These are phyloP conservation scores for Notoglanidium macrostoma DNA, from an alignment of 2,797 vertebrate genomes.

Conservation along the genomic window DNA sequence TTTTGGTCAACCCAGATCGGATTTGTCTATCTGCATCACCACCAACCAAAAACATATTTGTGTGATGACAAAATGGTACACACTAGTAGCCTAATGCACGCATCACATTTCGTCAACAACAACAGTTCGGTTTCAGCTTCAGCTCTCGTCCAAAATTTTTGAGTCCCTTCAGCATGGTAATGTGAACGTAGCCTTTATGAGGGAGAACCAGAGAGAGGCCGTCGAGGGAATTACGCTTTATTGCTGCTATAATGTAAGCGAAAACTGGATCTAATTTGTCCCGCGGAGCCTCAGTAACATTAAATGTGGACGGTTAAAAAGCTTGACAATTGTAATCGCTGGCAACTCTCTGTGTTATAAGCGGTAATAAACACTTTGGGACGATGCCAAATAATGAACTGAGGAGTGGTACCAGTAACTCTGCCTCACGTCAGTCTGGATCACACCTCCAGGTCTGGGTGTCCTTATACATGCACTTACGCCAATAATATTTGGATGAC, in stretches of 20 bases:
- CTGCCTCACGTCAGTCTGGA: background rate
- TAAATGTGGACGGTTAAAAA: background rate
- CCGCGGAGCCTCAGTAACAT: background rate
- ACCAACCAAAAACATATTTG: too few species aligned
- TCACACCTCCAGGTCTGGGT: background rate
- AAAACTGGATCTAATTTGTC: background rate
- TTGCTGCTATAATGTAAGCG: background rate
- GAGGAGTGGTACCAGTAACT: background rate
- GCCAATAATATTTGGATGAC: slow-evolving; percentile 96
- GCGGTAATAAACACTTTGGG: background rate
- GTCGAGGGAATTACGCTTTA: background rate
- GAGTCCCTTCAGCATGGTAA: too few species aligned
- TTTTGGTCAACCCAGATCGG: too few species aligned
- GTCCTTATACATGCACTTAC: slow-evolving; percentile 74
- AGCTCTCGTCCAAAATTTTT: too few species aligned
- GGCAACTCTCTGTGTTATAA: background rate
- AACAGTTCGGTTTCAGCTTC: too few species aligned
- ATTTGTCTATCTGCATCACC: too few species aligned
- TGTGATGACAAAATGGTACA: too few species aligned
- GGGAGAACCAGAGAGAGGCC: background rate
- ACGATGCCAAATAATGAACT: background rate
- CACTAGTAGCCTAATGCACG: too few species aligned
- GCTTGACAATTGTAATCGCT: background rate
- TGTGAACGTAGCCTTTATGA: background rate
- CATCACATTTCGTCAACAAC: too few species aligned